Conservation (phyloP, 2,113 vertebrate species). For the Paraplagusia blochii region DNA sequence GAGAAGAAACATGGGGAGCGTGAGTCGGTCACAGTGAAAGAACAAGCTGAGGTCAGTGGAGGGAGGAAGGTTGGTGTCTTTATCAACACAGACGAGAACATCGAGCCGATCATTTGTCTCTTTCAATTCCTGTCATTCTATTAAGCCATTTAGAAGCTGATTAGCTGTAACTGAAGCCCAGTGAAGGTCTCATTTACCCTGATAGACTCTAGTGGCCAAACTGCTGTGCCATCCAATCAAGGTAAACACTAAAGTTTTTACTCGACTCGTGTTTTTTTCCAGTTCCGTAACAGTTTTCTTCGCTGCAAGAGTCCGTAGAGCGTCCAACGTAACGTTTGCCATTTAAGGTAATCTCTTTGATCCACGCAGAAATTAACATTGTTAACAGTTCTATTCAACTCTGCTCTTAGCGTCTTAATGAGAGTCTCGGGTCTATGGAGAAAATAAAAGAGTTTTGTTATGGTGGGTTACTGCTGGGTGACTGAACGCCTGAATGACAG, state of each 20-base stretch:
- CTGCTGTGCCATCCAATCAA: constrained; percentile 35
- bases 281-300: constrained; percentile 10
- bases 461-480: too few species aligned
- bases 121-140: constrained; percentile 70
- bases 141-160: constrained; percentile 73
- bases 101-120: constrained; percentile 54
- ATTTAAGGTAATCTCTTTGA: too few species aligned
- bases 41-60: constrained; percentile 26
- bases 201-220: constrained; percentile 64
- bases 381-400: too few species aligned
- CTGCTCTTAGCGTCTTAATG: too few species aligned
- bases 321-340: too few species aligned
- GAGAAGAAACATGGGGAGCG: neutral
- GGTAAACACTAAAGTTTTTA: constrained; percentile 62
- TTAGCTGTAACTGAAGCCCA: constrained; percentile 65
- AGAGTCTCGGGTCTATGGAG: too few species aligned
- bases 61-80: constrained; percentile 39
- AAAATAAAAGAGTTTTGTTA: too few species aligned
- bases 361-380: too few species aligned
- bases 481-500: too few species aligned
- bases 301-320: neutral
- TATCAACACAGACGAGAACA: constrained; percentile 44
- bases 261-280: constrained; percentile 34
- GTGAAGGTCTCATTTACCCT: constrained; percentile 62
- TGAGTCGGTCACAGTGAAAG: constrained; percentile 17